A percentile compares a stretch with the other conserved stretches of the same genome.
Conservation (phyloP, 2,797 vertebrate species). For the Lagodon rhomboides region DNA sequence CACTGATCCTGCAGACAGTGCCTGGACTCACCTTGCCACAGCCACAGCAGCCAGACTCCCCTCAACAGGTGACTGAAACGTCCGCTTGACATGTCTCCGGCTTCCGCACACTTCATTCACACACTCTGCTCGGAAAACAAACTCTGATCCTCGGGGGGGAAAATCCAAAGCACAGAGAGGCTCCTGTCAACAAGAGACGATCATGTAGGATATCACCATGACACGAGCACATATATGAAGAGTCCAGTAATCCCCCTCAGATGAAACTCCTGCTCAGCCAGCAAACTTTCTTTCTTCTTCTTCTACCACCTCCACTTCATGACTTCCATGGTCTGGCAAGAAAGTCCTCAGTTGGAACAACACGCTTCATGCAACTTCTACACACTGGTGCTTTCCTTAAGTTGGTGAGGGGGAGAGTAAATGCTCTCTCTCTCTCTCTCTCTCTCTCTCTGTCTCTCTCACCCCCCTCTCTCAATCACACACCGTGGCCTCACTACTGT, state of each 20-base stretch:
- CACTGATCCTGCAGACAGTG: conserved; percentile 20
- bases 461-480: conserved; percentile 50
- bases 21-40: conserved; percentile 84
- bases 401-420: conserved; percentile 50
- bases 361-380: conserved; percentile 61
- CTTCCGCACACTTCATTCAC: conserved; percentile 63
- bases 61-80: conserved; percentile 80
- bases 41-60: conserved; percentile 77
- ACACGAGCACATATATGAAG: conserved; percentile 49
- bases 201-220: conserved; percentile 66
- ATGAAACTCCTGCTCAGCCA: conserved; percentile 46
- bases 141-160: conserved; percentile 51
- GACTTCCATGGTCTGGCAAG: conserved; percentile 69
- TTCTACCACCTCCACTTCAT: conserved; percentile 61
- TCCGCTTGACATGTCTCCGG: conserved; percentile 78
- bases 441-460: conserved; percentile 22
- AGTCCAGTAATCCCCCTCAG: conserved; percentile 68
- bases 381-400: conserved; percentile 62
- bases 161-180: conserved; percentile 64
- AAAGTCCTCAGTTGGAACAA: conserved; percentile 59
- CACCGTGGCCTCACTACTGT: conserved; percentile 63
- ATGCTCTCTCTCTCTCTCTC: conserved; percentile 49
- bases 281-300: conserved; percentile 12
- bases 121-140: conserved; percentile 52
- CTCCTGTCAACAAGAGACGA: conserved; percentile 69